Base-by-base conservation (phyloP, 2,888 invertebrate genomes). In the Drosophila villosipedis region DNA sequence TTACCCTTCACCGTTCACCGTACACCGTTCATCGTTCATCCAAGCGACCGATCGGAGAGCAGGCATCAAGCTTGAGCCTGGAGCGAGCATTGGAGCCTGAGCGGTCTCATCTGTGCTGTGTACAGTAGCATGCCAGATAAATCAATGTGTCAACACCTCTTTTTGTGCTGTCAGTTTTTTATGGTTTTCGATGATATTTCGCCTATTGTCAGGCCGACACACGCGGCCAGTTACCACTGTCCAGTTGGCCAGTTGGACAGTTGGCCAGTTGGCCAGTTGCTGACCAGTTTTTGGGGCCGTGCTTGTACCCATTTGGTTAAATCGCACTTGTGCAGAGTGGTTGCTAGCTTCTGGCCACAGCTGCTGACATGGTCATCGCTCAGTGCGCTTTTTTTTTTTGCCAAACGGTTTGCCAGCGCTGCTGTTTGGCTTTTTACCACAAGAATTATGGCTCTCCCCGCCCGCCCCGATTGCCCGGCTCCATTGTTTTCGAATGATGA, bases 61-160 rank as follows among this genome's bases (percentile, higher is more conserved):
- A n/a, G 50, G 52, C 59, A 63, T 50, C 50, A 57, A 43, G 52
- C 28, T 25, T 50, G 57, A 49, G 67, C 33, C 58, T 41, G 62
- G 16, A 47, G 47, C 47, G 16, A 49, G 53, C 63, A 50, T 53
- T 37, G 55, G 58, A 59, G 68, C 57, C 37, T 53, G 63, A 77
- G 77, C 6, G 22, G 63, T 49, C 85, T 84, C 84, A 89, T 84
- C 89, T 84, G 85, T 89, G 84, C 84, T 89, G 82, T 66, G 87
- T 86, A 90, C 92, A 89, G 92, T 92, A 92, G 91, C 92, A 91
- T 92, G 91, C 91, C 91, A 93, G 93, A 92, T 92, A 92, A 92
- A 92, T 92, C 92, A 92, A 93, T 91, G 93, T 92, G 92, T 92
- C 92, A 93, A 92, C 92, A 92, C 92, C 92, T 92, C 92, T 92